A percentile compares a stretch with the other conserved stretches of the same genome.
Evolutionary conservation across 2,797 vertebrate species (phyloP).

Genomic region (Protosalanx chinensis): DNA sequence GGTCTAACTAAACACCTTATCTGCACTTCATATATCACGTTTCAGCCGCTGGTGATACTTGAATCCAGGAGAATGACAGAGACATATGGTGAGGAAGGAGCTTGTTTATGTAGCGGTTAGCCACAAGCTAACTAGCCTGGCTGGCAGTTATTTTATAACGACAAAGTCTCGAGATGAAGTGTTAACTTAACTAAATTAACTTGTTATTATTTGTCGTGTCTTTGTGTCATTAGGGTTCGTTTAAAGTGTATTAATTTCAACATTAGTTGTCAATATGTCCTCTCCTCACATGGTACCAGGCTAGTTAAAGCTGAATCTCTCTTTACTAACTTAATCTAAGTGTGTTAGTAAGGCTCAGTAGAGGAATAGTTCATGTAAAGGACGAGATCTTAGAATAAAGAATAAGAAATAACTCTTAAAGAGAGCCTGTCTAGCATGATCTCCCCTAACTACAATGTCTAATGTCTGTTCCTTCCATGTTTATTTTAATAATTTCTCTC

Average conservation of each 20-base stretch:
- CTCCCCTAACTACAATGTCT: background rate
- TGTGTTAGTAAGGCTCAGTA: no score
- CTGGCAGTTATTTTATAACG: background rate
- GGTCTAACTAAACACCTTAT: background rate
- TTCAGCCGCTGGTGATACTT: slow-evolving; percentile 1
- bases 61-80: slow-evolving; percentile 15
- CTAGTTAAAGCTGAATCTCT: background rate
- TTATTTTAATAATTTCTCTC: background rate
- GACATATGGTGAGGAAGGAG: slow-evolving; percentile 12
- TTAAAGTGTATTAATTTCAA: background rate
- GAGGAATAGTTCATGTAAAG: no score
- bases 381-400: no score
- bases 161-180: background rate
- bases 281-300: background rate
- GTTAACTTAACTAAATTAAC: background rate
- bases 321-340: background rate
- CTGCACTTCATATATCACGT: background rate
- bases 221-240: background rate
- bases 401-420: no score
- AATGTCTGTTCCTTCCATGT: background rate
- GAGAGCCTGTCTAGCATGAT: no score
- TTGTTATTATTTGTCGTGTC: background rate
- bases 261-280: no score
- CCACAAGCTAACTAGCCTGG: background rate
- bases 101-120: background rate